A percentile compares a stretch with the other conserved stretches of the same genome.
phyloP scores from a whole-genome alignment of 2,888 invertebrate species.

The Dasypolia templi region DNA sequence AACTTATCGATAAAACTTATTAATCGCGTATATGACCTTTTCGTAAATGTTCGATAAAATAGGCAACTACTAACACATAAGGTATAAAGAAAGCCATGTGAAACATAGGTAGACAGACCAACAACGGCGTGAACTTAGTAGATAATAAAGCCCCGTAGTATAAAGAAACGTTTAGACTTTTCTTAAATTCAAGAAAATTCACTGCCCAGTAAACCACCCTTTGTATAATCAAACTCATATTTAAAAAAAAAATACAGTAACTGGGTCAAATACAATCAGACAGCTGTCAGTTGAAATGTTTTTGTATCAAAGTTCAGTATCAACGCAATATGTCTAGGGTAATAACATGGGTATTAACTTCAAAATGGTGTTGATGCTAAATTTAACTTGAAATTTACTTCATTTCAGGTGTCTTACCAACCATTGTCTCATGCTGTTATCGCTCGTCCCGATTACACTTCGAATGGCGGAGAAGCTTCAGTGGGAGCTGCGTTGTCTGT shows the following conservation, averaged over 20 bases:
- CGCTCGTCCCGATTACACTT: slow-evolving; percentile 83
- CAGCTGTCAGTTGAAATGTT: slow-evolving; percentile 29
- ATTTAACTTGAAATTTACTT: not conserved
- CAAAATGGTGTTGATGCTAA: not conserved
- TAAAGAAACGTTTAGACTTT: no score
- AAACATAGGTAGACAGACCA: not conserved
- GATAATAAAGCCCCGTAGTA: no score
- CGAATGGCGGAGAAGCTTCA: slow-evolving; percentile 87
- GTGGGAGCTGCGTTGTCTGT: slow-evolving; percentile 87
- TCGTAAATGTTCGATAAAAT: no score
- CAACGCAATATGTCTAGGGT: not conserved
- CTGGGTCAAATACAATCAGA: slow-evolving; percentile 27
- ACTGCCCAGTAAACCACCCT: not conserved
- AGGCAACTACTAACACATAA: no score
- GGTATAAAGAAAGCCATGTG: not conserved
- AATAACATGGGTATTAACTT: slow-evolving; percentile 14
- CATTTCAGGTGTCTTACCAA: slow-evolving; percentile 80
- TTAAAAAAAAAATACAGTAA: slow-evolving; percentile 22
- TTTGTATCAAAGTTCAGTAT: slow-evolving; percentile 8
- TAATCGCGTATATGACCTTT: no score
- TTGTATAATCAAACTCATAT: not conserved
- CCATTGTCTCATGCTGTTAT: slow-evolving; percentile 86
- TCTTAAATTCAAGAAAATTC: not conserved
- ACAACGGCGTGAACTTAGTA: not conserved
- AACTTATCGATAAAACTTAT: no score